phyloP scores from a whole-genome alignment of 2,113 vertebrate species.

The Platanista minor region DNA sequence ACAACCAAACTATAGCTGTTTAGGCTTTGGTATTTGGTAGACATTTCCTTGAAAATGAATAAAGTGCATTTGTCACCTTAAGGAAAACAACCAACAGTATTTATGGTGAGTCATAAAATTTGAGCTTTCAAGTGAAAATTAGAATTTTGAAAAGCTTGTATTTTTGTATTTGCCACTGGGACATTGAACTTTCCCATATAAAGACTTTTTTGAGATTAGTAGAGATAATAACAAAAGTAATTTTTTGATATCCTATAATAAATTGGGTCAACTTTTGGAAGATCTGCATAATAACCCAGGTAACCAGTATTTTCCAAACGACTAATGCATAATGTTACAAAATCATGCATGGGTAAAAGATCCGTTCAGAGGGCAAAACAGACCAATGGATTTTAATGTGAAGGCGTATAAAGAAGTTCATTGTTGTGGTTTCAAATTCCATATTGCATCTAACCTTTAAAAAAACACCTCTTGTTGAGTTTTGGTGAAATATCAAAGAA shows the following conservation, averaged over 20 bases:
- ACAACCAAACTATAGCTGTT: neutral
- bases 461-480: neutral
- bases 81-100: neutral
- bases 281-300: neutral
- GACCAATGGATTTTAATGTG: neutral
- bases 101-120: neutral
- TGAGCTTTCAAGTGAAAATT: neutral
- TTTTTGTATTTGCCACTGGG: neutral
- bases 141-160: neutral
- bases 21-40: neutral
- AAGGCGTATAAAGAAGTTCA: neutral
- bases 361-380: neutral
- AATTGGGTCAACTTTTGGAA: neutral
- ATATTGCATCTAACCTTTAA: neutral
- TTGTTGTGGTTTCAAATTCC: neutral
- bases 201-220: neutral
- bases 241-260: neutral
- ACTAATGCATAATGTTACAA: neutral
- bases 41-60: neutral
- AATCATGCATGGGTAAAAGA: neutral
- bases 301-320: neutral
- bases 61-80: neutral
- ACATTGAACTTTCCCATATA: neutral
- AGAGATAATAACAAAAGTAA: neutral
- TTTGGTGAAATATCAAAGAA: neutral